These are phyloP conservation scores for Drosophila subquinaria DNA, from an alignment of 2,888 invertebrate genomes.

Conservation along the genomic window DNA sequence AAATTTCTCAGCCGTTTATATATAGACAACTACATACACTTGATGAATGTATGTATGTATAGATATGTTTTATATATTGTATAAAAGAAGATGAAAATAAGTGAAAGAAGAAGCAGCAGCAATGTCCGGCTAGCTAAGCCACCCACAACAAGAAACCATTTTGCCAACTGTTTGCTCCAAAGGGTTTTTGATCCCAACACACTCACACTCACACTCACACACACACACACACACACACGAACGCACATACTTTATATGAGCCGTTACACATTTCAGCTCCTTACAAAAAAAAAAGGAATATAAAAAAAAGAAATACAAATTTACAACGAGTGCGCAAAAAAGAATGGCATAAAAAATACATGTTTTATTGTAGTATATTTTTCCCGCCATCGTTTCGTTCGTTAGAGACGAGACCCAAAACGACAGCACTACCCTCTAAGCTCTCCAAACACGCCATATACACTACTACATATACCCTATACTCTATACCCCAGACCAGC, in stretches of 20 bases:
- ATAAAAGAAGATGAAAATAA: constrained; percentile 16
- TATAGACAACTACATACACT: constrained; percentile 4
- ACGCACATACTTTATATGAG: constrained; percentile 47
- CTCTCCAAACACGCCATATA: constrained; percentile 2
- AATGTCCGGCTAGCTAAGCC: constrained; percentile 63
- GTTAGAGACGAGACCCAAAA: constrained; percentile 42
- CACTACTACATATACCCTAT: background rate
- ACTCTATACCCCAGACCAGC: background rate
- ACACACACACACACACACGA: constrained; percentile 24
- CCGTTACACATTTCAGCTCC: constrained; percentile 67
- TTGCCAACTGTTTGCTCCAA: constrained; percentile 56
- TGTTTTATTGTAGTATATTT: constrained; percentile 82
- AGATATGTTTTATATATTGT: constrained; percentile 14
- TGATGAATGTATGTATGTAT: constrained; percentile 9
- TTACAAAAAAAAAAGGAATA: constrained; percentile 57
- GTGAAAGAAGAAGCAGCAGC: constrained; percentile 25
- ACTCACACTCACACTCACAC: constrained; percentile 28
- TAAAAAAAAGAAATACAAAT: constrained; percentile 47
- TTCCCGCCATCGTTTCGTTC: constrained; percentile 71
- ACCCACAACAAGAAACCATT: constrained; percentile 47
- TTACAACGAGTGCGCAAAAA: constrained; percentile 57
- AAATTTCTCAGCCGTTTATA: constrained; percentile 41
- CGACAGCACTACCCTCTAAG: constrained; percentile 37
- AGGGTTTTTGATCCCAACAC: constrained; percentile 67
- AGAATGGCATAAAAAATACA: constrained; percentile 77